Conservation (phyloP, 2,888 invertebrate species). For the Callyntrura guangdongensis region DNA sequence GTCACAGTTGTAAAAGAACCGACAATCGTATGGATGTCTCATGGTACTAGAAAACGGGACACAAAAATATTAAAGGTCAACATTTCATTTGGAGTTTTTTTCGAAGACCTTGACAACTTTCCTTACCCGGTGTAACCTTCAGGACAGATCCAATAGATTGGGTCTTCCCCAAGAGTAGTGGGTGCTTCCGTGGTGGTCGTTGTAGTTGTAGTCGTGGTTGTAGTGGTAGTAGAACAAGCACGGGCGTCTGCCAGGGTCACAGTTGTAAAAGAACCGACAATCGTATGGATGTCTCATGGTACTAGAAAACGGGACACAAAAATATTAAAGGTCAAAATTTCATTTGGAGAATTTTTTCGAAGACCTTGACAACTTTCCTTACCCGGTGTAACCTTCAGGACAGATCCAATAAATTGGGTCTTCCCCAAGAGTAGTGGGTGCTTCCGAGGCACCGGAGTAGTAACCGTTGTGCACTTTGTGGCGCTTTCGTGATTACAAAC, state of each 20-base stretch:
- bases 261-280: background rate
- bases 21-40: slow-evolving; percentile 64
- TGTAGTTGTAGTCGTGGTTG: background rate
- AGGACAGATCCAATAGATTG: slow-evolving; percentile 71
- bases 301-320: no score
- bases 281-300: slow-evolving; percentile 38
- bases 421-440: no score
- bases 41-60: no score
- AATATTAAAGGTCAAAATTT: no score
- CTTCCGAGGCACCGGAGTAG: no score
- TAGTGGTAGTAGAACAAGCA: background rate
- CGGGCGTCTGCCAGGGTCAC: background rate
- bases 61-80: no score
- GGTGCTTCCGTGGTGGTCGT: no score
- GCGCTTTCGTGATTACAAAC: background rate
- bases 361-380: no score
- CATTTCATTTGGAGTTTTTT: no score
- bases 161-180: no score
- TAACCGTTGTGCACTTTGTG: background rate
- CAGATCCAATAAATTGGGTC: slow-evolving; percentile 70
- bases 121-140: slow-evolving; percentile 34
- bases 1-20: slow-evolving; percentile 69
- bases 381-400: slow-evolving; percentile 48
- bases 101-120: no score
- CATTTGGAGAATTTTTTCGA: no score